Evolutionary conservation across 2,888 invertebrate genomes (phyloP), one percentile per base, ranked within the genome.

Genomic region (Helicoverpa assulta): DNA sequence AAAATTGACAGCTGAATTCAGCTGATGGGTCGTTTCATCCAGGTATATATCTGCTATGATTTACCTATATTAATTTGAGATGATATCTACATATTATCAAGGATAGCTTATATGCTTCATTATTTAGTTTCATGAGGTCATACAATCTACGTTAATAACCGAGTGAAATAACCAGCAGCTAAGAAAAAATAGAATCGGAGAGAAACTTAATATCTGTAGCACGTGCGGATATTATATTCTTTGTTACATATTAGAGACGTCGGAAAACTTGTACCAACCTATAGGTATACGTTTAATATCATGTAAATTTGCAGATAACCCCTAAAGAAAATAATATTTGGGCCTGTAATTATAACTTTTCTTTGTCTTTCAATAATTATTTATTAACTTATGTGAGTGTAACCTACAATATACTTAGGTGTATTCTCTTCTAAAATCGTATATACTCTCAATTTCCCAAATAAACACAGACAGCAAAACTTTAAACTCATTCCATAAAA

Each of bases 211-310:
- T 72, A 74, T 65, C 65, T 26, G 67, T 61, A 74, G 71, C 80
- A 76, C 71, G 74, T 75, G 74, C 58, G 52, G 51, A 73, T 40
- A 40, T 67, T 58, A 81, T 69, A 72, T 73, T 80, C 70, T 71
- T 75, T 70, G 67, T 77, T 70, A 56, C 67, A 65, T 80, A 80
- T 80, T 77, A 80, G 40, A 67, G 21, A 72, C 73, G 62, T 69
- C 55, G 47, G 68, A 68, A 60, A 77, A 73, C 71, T 79, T 75
- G 33, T 70, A 79, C 52, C 60, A n/a, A n/a, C n/a, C n/a, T n/a
- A 74, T 33, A 33, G 33, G 73, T 70, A 51, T 73, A 40, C 40
- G 14, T 40, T 77, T 64, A 71, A 82, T 81, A 77, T 70, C 67
- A 81, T 79, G 70, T 70, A 73, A 76, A 79, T 79, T 67, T 73